Conservation (phyloP, 2,888 invertebrate genomes). For the Cepaea hortensis region DNA sequence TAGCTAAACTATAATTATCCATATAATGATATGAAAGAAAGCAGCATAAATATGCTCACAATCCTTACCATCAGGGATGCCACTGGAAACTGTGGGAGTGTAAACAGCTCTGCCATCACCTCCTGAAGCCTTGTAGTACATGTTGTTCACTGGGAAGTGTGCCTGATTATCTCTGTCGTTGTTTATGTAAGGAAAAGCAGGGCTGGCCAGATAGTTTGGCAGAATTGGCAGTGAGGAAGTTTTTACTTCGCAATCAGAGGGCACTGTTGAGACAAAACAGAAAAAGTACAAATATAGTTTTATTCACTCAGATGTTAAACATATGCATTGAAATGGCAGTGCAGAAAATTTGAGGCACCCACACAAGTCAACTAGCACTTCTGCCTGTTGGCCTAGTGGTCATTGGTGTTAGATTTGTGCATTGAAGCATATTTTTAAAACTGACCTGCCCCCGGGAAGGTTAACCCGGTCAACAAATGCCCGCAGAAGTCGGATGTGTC, state of each 20-base stretch:
- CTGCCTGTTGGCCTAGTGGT: no score
- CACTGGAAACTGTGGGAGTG: background rate
- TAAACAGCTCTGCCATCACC: background rate
- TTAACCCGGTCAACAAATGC: no score
- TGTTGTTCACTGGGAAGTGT: background rate
- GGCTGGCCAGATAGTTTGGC: constrained; percentile 80
- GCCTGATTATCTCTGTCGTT: background rate
- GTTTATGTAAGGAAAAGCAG: constrained; percentile 75
- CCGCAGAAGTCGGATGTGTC: no score
- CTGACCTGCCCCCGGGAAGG: no score
- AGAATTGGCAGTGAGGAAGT: constrained; percentile 75
- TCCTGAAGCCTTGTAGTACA: background rate
- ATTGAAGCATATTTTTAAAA: no score
- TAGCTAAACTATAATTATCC: no score
- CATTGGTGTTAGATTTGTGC: background rate
- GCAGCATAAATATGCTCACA: no score
- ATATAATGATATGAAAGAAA: background rate
- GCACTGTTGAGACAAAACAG: constrained; percentile 38
- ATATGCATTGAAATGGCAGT: no score
- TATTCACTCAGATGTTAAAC: no score
- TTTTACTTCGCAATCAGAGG: constrained; percentile 44
- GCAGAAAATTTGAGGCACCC: no score
- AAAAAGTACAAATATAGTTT: background rate
- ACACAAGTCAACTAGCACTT: no score
- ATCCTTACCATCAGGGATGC: constrained; percentile 7